Percentiles rank a stretch among this genome's conserved stretches.
These are phyloP conservation scores for Ondatra zibethicus DNA, from an alignment of 2,113 vertebrate species.

Conservation along the genomic window DNA sequence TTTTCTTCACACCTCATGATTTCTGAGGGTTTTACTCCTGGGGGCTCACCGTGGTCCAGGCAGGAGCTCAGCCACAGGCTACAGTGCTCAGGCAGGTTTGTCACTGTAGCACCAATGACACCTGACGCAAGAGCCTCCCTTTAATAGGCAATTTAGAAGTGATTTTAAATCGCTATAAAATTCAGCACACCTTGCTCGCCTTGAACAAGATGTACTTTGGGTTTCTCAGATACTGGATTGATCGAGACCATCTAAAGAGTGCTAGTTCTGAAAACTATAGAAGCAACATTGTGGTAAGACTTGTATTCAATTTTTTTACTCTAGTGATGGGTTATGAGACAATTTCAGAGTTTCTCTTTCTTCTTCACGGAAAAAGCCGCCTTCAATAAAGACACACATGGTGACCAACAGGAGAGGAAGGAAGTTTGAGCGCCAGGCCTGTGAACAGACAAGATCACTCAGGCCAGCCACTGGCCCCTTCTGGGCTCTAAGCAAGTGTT, in stretches of 20 bases:
- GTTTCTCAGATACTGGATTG: conserved; percentile 34
- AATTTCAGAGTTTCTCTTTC: background rate
- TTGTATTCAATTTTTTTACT: conserved; percentile 8
- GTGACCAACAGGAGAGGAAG: background rate
- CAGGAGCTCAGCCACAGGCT: background rate
- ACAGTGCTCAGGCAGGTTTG: background rate
- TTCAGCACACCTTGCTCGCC: background rate
- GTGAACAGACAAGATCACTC: too few relatives aligned
- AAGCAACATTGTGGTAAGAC: background rate
- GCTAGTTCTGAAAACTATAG: background rate
- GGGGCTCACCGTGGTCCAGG: background rate
- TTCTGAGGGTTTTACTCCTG: background rate
- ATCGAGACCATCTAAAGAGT: background rate
- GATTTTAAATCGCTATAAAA: background rate
- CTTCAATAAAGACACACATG: background rate
- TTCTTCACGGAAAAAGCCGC: background rate
- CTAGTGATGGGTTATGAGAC: background rate
- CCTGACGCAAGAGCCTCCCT: background rate
- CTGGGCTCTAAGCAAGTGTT: background rate
- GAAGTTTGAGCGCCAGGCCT: background rate
- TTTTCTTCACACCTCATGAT: background rate
- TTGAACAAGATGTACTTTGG: background rate
- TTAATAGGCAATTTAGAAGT: conserved; percentile 52
- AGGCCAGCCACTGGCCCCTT: background rate
- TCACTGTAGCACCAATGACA: background rate